Evolutionary conservation across 2,888 invertebrate genomes (phyloP).

Genomic region (Microplitis deprimator): DNA sequence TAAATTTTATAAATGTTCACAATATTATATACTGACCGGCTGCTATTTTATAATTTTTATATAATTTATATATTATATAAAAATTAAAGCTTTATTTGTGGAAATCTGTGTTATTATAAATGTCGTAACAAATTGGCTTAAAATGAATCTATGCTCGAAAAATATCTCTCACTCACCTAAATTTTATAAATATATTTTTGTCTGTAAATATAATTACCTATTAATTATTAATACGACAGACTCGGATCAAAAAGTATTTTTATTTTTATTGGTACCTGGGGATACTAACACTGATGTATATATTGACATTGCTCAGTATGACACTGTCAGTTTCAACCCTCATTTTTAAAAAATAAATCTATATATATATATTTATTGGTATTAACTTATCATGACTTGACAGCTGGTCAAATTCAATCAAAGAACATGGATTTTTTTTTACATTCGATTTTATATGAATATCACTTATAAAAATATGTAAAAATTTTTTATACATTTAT

Average conservation of each 20-base stretch:
- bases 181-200: too few species aligned
- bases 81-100: slow-evolving; percentile 8
- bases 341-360: slow-evolving; percentile 45
- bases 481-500: too few species aligned
- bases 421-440: slow-evolving; percentile 14
- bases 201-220: too few species aligned
- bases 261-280: slow-evolving; percentile 38
- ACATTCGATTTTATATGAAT: background rate
- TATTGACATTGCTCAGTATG: slow-evolving; percentile 72
- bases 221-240: too few species aligned
- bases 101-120: slow-evolving; percentile 3
- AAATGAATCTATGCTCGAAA: too few species aligned
- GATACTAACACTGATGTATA: slow-evolving; percentile 71
- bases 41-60: background rate
- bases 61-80: background rate
- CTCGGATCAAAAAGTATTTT: slow-evolving; percentile 3
- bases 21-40: slow-evolving; percentile 8
- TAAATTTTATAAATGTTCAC: slow-evolving; percentile 10
- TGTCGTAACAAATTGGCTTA: too few species aligned
- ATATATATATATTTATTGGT: slow-evolving; percentile 40
- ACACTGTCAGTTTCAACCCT: slow-evolving; percentile 71
- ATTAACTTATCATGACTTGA: slow-evolving; percentile 44
- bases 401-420: slow-evolving; percentile 37
- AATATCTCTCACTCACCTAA: too few species aligned
- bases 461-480: background rate